Percentiles rank a stretch among this genome's conserved stretches.
phyloP scores from a whole-genome alignment of 1,140 invertebrate species.

The Drosophila elegans region DNA sequence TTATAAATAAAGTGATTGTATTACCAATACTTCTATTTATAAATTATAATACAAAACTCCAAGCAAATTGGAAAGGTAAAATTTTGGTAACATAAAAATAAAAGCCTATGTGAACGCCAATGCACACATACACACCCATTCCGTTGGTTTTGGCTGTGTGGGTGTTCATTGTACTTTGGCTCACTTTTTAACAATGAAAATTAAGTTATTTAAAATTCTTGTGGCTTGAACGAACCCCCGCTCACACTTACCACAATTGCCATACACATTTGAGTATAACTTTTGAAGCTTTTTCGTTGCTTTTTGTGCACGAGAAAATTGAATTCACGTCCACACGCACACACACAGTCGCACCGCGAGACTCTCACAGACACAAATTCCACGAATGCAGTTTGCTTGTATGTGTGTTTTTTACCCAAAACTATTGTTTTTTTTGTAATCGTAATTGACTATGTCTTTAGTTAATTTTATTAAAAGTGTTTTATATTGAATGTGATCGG shows the following conservation, averaged over 20 bases:
- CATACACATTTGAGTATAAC: slow-evolving; percentile 82
- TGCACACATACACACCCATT: slow-evolving; percentile 10
- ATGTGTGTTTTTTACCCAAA: not conserved
- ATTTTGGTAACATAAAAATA: slow-evolving; percentile 5
- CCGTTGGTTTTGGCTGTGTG: not conserved
- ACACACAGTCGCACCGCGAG: slow-evolving; percentile 24
- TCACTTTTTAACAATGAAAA: slow-evolving; percentile 6
- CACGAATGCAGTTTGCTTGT: slow-evolving; percentile 55
- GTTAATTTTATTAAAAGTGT: slow-evolving; percentile 38
- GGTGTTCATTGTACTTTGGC: not conserved
- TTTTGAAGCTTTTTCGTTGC: slow-evolving; percentile 71
- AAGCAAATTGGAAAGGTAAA: not conserved
- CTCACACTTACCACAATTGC: slow-evolving; percentile 76
- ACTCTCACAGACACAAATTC: slow-evolving; percentile 36
- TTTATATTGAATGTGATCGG: slow-evolving; percentile 39
- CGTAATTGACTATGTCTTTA: slow-evolving; percentile 2
- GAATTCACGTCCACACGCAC: slow-evolving; percentile 63
- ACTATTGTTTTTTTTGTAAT: not conserved
- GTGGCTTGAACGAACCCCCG: too few relatives aligned
- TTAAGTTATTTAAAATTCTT: not conserved
- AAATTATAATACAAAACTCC: not conserved
- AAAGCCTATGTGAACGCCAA: slow-evolving; percentile 10
- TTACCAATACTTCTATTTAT: not conserved
- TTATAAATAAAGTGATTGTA: too few relatives aligned
- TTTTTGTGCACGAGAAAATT: slow-evolving; percentile 62